A percentile compares a stretch with the other conserved stretches of the same genome.
Evolutionary conservation across 1,140 invertebrate genomes (phyloP).

Genomic region (Bombus terrestris): DNA sequence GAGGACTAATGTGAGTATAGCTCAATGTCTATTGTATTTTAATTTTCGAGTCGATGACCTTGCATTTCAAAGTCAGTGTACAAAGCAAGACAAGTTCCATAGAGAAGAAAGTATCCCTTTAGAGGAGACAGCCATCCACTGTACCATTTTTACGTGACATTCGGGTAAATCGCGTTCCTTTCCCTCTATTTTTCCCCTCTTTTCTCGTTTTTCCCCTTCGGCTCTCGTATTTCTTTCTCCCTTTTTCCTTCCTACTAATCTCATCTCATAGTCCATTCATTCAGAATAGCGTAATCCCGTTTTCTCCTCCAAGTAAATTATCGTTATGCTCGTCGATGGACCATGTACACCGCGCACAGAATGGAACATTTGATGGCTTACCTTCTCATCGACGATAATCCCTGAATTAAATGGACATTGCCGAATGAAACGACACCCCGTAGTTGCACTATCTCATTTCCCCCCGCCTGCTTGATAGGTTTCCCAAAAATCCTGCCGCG

Average conservation of each 20-base stretch:
- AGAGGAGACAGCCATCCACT: constrained; percentile 45
- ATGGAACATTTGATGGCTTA: constrained; percentile 63
- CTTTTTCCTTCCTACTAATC: background rate
- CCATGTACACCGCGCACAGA: constrained; percentile 16
- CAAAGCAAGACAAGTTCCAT: constrained; percentile 64
- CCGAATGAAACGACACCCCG: constrained; percentile 64
- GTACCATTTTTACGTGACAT: constrained; percentile 29
- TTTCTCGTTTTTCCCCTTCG: too few species aligned
- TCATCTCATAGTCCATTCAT: background rate
- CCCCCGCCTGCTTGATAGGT: constrained; percentile 65
- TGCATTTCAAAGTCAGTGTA: constrained; percentile 68
- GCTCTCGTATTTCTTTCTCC: background rate
- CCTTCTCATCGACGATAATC: constrained; percentile 72
- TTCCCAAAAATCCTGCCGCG: constrained; percentile 5
- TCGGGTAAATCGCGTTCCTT: background rate
- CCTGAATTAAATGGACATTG: constrained; percentile 82
- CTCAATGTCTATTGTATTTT: constrained; percentile 51
- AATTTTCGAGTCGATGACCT: constrained; percentile 69
- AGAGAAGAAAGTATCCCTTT: constrained; percentile 55
- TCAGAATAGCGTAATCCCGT: background rate
- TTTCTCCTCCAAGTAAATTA: background rate
- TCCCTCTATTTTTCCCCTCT: too few species aligned
- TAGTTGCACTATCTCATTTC: constrained; percentile 66
- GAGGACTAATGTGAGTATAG: constrained; percentile 86
- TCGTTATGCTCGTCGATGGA: background rate